Conservation (phyloP, 2,888 invertebrate genomes). For the Gandaritis pyraliata region DNA sequence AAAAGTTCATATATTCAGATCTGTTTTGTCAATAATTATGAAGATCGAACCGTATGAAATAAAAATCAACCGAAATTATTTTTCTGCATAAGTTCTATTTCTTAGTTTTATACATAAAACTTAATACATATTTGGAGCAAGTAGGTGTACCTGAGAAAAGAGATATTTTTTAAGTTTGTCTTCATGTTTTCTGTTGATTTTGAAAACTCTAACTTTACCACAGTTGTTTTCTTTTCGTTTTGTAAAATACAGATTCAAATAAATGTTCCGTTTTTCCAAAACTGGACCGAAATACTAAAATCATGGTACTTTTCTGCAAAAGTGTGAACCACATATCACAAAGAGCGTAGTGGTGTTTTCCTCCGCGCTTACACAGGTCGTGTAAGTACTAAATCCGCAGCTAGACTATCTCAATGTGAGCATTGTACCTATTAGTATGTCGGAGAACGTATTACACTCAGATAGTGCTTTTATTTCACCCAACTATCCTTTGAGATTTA, state of each 20-base stretch:
- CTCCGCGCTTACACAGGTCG: constrained; percentile 53
- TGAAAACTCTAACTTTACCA: no score
- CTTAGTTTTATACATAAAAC: no score
- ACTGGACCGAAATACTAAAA: no score
- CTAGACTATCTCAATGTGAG: constrained; percentile 46
- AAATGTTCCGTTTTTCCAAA: no score
- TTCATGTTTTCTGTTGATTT: no score
- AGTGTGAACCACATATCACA: constrained; percentile 6
- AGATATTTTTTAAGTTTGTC: no score
- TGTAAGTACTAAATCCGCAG: constrained; percentile 55
- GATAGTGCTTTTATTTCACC: constrained; percentile 67
- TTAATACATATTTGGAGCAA: no score
- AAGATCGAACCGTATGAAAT: not conserved
- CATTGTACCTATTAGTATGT: constrained; percentile 52
- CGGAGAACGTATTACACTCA: constrained; percentile 60
- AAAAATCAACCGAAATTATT: no score
- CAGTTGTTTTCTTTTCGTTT: no score
- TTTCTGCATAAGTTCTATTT: no score
- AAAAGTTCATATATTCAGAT: not conserved
- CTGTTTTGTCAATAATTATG: not conserved
- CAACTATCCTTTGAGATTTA: constrained; percentile 56
- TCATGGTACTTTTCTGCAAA: not conserved
- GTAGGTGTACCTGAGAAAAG: no score
- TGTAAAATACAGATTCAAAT: no score
- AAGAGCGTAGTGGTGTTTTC: constrained; percentile 40